Conservation (phyloP, 1,140 invertebrate species). For the Brachionus rubens region DNA sequence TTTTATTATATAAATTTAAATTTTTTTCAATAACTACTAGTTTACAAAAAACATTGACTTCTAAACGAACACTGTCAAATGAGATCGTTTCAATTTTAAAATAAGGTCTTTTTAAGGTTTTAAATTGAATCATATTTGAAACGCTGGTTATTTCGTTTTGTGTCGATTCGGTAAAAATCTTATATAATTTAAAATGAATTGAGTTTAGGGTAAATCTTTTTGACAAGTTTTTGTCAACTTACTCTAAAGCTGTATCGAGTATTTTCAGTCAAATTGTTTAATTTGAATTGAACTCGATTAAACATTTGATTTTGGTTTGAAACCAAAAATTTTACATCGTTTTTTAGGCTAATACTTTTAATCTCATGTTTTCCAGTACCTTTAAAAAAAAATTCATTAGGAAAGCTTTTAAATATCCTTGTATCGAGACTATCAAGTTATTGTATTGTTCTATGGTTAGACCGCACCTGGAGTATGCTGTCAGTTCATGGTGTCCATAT, state of each 20-base stretch:
- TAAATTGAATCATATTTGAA: conserved; percentile 18
- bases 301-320: not conserved
- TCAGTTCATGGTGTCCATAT: too few species aligned
- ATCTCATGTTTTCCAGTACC: not conserved
- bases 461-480: too few species aligned
- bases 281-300: not conserved
- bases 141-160: not conserved
- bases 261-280: conserved; percentile 2
- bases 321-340: not conserved
- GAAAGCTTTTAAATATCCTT: too few species aligned
- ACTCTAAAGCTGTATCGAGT: not conserved
- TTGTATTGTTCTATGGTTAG: too few species aligned
- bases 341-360: not conserved
- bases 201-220: not conserved
- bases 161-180: not conserved
- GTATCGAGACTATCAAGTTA: too few species aligned
- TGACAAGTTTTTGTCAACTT: too few species aligned
- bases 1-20: not conserved
- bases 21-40: conserved; percentile 2
- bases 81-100: not conserved
- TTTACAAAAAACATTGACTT: not conserved
- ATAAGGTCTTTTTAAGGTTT: not conserved
- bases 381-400: too few species aligned
- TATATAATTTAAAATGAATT: not conserved
- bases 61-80: not conserved